phyloP scores from a whole-genome alignment of 2,797 vertebrate genomes.

The Peromyscus aztecus region DNA sequence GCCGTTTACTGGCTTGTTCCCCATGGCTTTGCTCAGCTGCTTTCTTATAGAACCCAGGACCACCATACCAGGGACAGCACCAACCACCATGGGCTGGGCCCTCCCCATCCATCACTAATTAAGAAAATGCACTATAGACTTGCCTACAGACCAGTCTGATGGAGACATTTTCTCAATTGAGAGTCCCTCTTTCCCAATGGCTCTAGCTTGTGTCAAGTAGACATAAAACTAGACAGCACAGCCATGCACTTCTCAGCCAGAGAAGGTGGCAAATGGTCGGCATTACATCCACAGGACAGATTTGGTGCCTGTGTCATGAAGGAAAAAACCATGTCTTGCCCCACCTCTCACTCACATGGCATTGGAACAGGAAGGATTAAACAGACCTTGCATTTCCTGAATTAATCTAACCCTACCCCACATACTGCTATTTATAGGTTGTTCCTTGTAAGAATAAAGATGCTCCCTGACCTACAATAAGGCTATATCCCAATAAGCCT shows the following conservation, averaged over 20 bases:
- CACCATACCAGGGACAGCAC: not conserved
- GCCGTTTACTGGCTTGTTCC: not conserved
- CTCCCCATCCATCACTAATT: not conserved
- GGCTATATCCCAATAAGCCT: not conserved
- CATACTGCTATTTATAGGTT: not conserved
- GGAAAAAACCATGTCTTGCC: not conserved
- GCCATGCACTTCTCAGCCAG: not conserved
- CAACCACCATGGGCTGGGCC: too few species aligned
- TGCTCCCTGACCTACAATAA: not conserved
- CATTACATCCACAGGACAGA: not conserved
- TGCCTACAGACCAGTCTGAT: not conserved
- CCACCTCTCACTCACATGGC: not conserved
- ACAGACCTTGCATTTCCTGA: not conserved
- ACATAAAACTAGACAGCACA: not conserved
- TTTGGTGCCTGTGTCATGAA: not conserved
- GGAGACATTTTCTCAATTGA: not conserved
- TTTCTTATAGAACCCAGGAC: not conserved
- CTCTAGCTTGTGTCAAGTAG: not conserved
- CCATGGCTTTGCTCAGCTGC: not conserved
- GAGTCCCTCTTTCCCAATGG: not conserved
- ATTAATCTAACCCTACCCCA: not conserved
- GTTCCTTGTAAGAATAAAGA: not conserved
- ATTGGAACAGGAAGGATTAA: not conserved
- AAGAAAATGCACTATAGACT: not conserved
- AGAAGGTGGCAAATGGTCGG: not conserved